A percentile compares a stretch with the other conserved stretches of the same genome.
phyloP scores from a whole-genome alignment of 2,888 invertebrate species.

The Zhengitettix transpicula region DNA sequence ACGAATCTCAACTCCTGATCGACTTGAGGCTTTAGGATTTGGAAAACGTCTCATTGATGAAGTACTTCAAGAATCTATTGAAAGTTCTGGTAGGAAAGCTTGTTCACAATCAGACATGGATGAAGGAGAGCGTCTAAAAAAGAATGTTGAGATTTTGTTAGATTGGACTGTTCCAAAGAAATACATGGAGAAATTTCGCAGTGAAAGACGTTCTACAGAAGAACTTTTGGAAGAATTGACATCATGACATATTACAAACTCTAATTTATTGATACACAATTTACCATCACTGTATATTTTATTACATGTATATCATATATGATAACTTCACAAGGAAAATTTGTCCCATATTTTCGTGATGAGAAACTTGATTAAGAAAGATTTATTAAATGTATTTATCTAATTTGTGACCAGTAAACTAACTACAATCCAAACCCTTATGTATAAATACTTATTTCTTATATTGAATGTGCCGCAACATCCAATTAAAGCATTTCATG shows the following conservation, averaged over 20 bases:
- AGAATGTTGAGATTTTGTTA: constrained; percentile 59
- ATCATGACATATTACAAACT: constrained; percentile 22
- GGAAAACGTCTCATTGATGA: constrained; percentile 64
- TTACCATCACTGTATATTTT: too few species aligned
- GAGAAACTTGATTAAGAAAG: too few species aligned
- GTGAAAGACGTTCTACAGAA: constrained; percentile 58
- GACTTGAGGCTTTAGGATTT: constrained; percentile 59
- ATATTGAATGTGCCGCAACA: too few species aligned
- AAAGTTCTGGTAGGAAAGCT: constrained; percentile 52
- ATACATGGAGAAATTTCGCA: constrained; percentile 58
- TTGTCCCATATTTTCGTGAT: too few species aligned
- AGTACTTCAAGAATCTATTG: constrained; percentile 58
- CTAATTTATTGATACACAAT: too few species aligned
- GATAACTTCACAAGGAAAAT: too few species aligned
- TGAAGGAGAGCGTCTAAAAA: constrained; percentile 46
- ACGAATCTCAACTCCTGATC: constrained; percentile 65
- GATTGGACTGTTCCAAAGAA: constrained; percentile 66
- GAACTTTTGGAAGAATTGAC: constrained; percentile 63
- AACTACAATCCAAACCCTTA: too few species aligned
- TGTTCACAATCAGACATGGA: constrained; percentile 36
- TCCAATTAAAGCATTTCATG: too few species aligned
- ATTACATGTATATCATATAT: too few species aligned
- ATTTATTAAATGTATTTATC: too few species aligned
- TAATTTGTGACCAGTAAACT: too few species aligned
- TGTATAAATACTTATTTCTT: too few species aligned